Evolutionary conservation across 2,797 vertebrate species (phyloP).

Genomic region (Mycteria americana): DNA sequence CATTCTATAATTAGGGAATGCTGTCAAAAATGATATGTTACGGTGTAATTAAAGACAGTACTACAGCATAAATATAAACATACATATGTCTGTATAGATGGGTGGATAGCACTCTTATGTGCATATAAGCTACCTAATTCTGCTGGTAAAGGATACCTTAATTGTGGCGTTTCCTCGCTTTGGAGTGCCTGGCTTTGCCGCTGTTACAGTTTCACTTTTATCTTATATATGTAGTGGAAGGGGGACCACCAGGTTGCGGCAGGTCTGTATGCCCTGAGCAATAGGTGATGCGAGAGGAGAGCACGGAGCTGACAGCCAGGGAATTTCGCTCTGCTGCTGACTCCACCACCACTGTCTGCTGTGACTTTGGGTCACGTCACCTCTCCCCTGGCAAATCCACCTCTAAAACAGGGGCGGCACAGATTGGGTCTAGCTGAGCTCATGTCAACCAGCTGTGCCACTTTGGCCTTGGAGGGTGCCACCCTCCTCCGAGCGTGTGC

Average conservation of each 20-base stretch:
- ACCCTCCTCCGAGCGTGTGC: rapidly evolving
- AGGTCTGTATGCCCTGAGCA: neutral
- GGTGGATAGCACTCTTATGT: neutral
- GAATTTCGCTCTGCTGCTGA: neutral
- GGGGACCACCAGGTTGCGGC: neutral
- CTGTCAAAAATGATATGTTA: neutral
- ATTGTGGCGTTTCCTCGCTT: neutral
- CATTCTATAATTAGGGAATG: neutral
- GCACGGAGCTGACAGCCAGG: rapidly evolving
- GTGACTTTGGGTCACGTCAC: neutral
- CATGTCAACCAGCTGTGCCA: neutral
- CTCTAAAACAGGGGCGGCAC: neutral
- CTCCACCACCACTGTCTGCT: neutral
- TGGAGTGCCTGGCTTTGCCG: neutral
- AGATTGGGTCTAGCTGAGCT: neutral
- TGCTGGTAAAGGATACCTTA: neutral
- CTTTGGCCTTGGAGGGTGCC: neutral
- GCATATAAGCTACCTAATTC: neutral
- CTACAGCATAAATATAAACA: neutral
- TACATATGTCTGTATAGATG: neutral
- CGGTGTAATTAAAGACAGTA: neutral
- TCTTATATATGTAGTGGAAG: neutral
- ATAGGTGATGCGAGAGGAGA: rapidly evolving
- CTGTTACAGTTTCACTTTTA: neutral
- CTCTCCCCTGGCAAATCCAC: neutral